Base-by-base conservation (phyloP, 2,888 invertebrate genomes). In the Aspidiotus rigidus region DNA sequence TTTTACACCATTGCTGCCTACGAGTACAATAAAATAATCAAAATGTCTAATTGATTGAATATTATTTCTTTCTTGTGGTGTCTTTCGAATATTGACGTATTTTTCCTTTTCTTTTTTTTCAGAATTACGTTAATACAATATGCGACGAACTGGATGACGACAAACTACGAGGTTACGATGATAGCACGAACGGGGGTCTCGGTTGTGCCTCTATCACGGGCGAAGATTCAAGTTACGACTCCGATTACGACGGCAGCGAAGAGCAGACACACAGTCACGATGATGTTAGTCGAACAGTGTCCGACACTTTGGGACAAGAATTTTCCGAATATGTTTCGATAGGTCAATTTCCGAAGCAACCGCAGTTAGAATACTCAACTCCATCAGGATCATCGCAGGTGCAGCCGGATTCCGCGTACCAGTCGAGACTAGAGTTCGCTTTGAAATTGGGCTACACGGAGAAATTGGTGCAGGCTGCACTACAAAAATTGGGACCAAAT, bases 391-490 rank as follows among this genome's bases (percentile, higher is more conserved):
- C 11, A 11, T 39, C 59, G 9, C 11, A 3, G 11, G 1, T 28
- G 59, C 59, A 59, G 7, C 59, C 59, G 11, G 72, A 74, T 44
- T 54, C 74, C 75, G 79, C 79, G 41, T 82, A 82, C 75, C 80
- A 80, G 75, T 83, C 84, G 63, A 83, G 89, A 76, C 86, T 93
- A 72, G 93, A 95, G 79, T 95, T 94, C 77, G 94, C 92, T 0
- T 82, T 93, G 69, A 94, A 93, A 79, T 80, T 96, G 73, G 96
- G 96, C 56, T 97, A 95, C 79, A 89, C 91, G 0, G 94, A 95
- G 77, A 83, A 85, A 59, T 83, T 92, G 72, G 89, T 95, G 7
- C 87, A 89, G 74, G 85, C 86, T 1, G 95, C 92, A 0, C 78
- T 96, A 56, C 85, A 86, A 73, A 88, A 90, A 74, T 79, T 95